Evolutionary conservation across 2,797 vertebrate genomes (phyloP).

Genomic region (Malacoraja senta): DNA sequence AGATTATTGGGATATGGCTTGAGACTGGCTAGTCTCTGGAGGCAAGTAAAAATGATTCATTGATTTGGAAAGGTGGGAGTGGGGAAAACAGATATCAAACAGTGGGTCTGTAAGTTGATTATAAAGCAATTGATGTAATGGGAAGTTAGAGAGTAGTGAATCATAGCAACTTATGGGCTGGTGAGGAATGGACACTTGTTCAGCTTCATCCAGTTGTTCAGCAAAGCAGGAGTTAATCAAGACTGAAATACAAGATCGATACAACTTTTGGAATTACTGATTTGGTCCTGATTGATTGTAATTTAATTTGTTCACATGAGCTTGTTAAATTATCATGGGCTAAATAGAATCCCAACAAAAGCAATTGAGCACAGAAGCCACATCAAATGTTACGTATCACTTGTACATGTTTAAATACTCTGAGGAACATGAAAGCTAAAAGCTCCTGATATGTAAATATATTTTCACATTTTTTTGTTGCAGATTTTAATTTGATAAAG

Average conservation of each 20-base stretch:
- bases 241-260: not conserved
- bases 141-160: too few relatives aligned
- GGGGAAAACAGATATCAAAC: too few relatives aligned
- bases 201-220: not conserved
- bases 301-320: not conserved
- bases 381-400: not conserved
- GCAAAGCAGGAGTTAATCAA: not conserved
- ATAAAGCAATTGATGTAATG: too few relatives aligned
- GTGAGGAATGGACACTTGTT: too few relatives aligned
- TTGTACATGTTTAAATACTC: not conserved
- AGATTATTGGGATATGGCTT: too few relatives aligned
- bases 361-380: not conserved
- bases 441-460: not conserved
- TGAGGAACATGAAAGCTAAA: not conserved
- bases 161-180: too few relatives aligned
- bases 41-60: too few relatives aligned
- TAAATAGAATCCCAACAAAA: not conserved
- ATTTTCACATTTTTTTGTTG: not conserved
- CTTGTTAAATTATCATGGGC: not conserved
- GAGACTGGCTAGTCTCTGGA: too few relatives aligned
- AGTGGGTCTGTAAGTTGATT: too few relatives aligned
- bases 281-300: not conserved
- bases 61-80: too few relatives aligned
- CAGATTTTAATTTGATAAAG: constrained; percentile 26
- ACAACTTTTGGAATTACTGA: not conserved